Evolutionary conservation across 2,888 invertebrate genomes (phyloP), one percentile per base, ranked within the genome.

Genomic region (Noctua pronuba): DNA sequence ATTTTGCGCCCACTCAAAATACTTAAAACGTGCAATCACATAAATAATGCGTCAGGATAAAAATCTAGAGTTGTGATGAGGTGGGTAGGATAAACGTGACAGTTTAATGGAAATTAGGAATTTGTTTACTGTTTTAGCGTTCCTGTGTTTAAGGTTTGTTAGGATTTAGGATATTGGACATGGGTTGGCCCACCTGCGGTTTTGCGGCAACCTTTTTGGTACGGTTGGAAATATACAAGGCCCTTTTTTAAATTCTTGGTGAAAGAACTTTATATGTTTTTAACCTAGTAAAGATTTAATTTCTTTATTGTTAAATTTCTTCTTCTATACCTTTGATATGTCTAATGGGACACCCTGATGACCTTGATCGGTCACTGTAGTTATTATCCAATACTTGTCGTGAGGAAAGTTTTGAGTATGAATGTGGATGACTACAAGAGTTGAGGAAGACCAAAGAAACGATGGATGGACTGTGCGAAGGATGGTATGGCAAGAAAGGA

Each of bases 1-100:
- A 88, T 89, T 88, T 86, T 71, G 87, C 91, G 88, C 92, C 92
- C 90, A 93, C 92, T 82, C 83, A 75, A 75, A 73, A 85, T 87
- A 85, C 79, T 87, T 87, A 84, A 87, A 82, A 86, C 75, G 86
- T 84, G 87, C 81, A 83, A 79, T 88, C 80, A 82, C 84, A 85
- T 89, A 88, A 89, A 89, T 89, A 89, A 88, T 86, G 74, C 69
- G 74, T 80, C 83, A 79, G 88, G 86, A 90, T 88, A 88, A 85
- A 82, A 83, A 87, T 89, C 86, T 88, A 41, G 66, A 70, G 66
- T 80, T 73, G 49, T 65, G 21, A n/a, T 65, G 73, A 71, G 70
- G 74, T 75, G 70, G 76, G 70, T 73, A 69, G 77, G 66, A 64
- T 71, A 60, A 75, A 71, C 65, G 76, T 77, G 72, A 72, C 73